Base-by-base conservation (phyloP, 2,113 vertebrate species). In the Oreochromis tanganicae region DNA sequence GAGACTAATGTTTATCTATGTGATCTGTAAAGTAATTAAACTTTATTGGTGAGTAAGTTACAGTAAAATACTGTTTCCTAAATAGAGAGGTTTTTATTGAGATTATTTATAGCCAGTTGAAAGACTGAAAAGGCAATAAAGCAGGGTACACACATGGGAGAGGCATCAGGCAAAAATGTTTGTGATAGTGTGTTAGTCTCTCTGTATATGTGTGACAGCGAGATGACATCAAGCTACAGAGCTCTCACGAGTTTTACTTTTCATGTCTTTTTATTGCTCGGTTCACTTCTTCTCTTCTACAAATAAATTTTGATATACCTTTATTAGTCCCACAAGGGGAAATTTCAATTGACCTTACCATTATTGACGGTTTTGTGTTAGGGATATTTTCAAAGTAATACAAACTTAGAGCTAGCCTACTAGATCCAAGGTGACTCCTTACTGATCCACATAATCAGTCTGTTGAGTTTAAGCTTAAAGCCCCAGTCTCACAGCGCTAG, bases 101-200 rank as follows among this genome's bases (percentile, higher is more conserved):
- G 85, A 82, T 71, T 85, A 73, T 90, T 92, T 92, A 94, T 91
- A 91, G 88, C 36, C 16, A 89, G 78, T 86, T 85, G 83, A 57
- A 87, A 78, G 90, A 87, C 43, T 79, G 83, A 90, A 82, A 90
- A 84, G 80, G 90, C 86, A 94, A 93, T 93, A 93, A 92, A 91
- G 19, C 54, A 17, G 73, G 81, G 7, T 14, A 29, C 61, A 75
- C 91, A 50, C 87, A 87, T 36, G 80, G 88, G 90, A 91, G 84
- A 81, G 27, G 61, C 82, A 61, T 71, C 82, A 68, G 55, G 59
- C 71, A 91, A 85, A 88, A 79, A 41, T 63, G 83, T 87, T 54
- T 21, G 36, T 81, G 36, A 29, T 48, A 19, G 71, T 57, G 52
- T 59, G 24, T 34, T 12, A n/a, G 14, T n/a, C 6, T 46, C 17